These are phyloP conservation scores for Elaphurus davidianus DNA, from an alignment of 2,113 vertebrate genomes.

Conservation along the genomic window DNA sequence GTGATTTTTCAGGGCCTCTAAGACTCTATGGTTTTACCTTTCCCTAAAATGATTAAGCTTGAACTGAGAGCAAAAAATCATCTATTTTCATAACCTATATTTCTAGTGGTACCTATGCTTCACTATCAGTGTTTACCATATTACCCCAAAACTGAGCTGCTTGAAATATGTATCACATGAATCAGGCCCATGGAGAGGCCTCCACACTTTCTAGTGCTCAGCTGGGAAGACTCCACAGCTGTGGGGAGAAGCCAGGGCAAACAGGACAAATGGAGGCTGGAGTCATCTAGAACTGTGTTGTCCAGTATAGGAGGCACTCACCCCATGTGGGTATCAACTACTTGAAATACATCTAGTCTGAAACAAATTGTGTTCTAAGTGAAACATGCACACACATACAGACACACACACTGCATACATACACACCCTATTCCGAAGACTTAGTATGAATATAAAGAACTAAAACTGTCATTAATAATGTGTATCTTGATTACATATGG, in stretches of 20 bases:
- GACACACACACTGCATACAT: neutral
- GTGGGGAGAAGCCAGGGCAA: neutral
- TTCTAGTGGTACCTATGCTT: neutral
- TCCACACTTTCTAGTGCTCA: neutral
- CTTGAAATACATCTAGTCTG: neutral
- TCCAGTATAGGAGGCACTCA: neutral
- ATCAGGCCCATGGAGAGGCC: neutral
- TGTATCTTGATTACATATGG: neutral
- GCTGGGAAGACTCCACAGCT: neutral
- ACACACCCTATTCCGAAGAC: neutral
- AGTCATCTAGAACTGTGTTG: neutral
- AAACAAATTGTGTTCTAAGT: neutral
- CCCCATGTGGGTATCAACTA: neutral
- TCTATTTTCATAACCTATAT: neutral
- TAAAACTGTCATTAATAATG: constrained; percentile 1
- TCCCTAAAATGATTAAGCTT: neutral
- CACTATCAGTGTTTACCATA: neutral
- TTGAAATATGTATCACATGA: neutral
- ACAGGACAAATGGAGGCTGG: neutral
- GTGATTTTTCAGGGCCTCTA: neutral
- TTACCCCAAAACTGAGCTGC: neutral
- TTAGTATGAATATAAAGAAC: neutral
- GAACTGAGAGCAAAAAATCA: neutral
- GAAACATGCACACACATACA: neutral
- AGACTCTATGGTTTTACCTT: neutral